phyloP scores from a whole-genome alignment of 1,140 invertebrate genomes.

The Zaprionus inermis region DNA sequence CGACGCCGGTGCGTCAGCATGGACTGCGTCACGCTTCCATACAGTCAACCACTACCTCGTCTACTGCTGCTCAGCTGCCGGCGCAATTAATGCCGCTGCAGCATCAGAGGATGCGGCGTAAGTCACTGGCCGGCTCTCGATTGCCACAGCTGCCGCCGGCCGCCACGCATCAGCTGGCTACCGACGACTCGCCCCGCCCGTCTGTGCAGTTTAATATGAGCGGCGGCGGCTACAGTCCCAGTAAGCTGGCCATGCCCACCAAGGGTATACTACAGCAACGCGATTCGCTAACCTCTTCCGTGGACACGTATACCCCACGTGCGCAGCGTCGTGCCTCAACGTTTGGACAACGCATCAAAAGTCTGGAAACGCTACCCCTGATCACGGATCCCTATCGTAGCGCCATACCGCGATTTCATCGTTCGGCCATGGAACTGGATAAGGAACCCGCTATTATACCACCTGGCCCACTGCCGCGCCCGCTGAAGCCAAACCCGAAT shows the following conservation, averaged over 20 bases:
- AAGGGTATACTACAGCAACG: slow-evolving; percentile 78
- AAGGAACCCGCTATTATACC: slow-evolving; percentile 68
- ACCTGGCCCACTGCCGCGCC: slow-evolving; percentile 73
- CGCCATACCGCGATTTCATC: slow-evolving; percentile 71
- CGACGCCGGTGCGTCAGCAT: slow-evolving; percentile 43
- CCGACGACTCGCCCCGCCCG: slow-evolving; percentile 77
- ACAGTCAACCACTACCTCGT: slow-evolving; percentile 83
- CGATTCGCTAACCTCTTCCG: slow-evolving; percentile 72
- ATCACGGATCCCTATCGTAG: slow-evolving; percentile 70
- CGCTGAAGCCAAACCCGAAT: slow-evolving; percentile 78
- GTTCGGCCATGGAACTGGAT: slow-evolving; percentile 63
- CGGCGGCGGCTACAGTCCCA: slow-evolving; percentile 65
- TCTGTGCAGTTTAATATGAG: slow-evolving; percentile 83
- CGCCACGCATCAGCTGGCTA: slow-evolving; percentile 8
- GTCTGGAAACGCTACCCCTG: slow-evolving; percentile 68
- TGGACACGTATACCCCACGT: slow-evolving; percentile 72
- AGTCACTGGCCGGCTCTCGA: slow-evolving; percentile 58
- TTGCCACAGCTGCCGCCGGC: slow-evolving; percentile 58
- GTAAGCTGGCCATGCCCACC: slow-evolving; percentile 65
- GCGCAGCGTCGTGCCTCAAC: slow-evolving; percentile 46
- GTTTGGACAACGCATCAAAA: slow-evolving; percentile 66
- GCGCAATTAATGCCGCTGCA: slow-evolving; percentile 33
- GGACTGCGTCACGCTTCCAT: slow-evolving; percentile 60
- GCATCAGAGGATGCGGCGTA: slow-evolving; percentile 56
- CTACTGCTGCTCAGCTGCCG: slow-evolving; percentile 40